Evolutionary conservation across 2,888 invertebrate genomes (phyloP).

Genomic region (Catocala fraxini): DNA sequence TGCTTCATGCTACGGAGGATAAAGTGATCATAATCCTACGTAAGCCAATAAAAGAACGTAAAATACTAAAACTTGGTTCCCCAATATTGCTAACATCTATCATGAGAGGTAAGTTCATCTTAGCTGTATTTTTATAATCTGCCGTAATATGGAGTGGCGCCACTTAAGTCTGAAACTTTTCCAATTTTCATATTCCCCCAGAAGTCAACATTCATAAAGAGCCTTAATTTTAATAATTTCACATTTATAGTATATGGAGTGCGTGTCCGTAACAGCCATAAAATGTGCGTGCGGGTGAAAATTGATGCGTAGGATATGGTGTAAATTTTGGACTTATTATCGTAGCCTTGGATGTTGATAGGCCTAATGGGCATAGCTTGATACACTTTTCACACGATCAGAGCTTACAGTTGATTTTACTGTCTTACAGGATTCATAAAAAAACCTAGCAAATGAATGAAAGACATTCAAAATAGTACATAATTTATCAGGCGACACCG

Average conservation of each 20-base stretch:
- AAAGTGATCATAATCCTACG: conserved; percentile 6
- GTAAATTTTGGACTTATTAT: conserved; percentile 77
- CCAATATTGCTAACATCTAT: conserved; percentile 25
- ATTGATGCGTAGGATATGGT: conserved; percentile 75
- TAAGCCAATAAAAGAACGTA: conserved; percentile 13
- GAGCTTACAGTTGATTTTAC: conserved; percentile 33
- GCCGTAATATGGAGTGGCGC: conserved; percentile 42
- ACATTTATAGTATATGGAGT: conserved; percentile 71
- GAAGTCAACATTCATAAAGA: conserved; percentile 70
- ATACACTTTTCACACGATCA: conserved; percentile 58
- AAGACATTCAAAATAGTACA: conserved; percentile 25
- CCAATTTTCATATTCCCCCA: conserved; percentile 68
- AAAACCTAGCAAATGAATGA: conserved; percentile 27
- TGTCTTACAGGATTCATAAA: conserved; percentile 27
- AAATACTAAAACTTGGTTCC: conserved; percentile 13
- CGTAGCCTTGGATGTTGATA: conserved; percentile 72
- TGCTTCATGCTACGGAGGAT: neutral
- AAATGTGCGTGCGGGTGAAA: conserved; percentile 75
- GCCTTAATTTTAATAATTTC: conserved; percentile 76
- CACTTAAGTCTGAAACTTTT: conserved; percentile 66
- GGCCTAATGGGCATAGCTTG: conserved; percentile 59
- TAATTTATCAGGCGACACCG: conserved; percentile 21
- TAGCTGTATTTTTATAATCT: conserved; percentile 48
- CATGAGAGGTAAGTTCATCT: conserved; percentile 29
- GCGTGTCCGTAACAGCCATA: conserved; percentile 74